These are phyloP conservation scores for Poeciliopsis turrubarensis DNA, from an alignment of 2,113 vertebrate species.

Conservation along the genomic window DNA sequence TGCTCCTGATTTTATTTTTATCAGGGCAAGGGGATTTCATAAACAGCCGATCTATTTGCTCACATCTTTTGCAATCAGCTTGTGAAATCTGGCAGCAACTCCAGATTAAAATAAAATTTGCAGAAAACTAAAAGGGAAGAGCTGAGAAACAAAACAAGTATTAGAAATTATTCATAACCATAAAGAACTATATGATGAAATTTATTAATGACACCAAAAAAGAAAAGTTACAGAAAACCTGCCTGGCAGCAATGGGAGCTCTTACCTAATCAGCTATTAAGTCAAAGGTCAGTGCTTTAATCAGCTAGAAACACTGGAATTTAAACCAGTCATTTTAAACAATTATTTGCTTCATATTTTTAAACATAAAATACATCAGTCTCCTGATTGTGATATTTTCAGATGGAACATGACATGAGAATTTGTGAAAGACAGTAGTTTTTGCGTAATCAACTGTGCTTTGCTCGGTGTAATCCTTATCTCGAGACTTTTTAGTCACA, in stretches of 20 bases:
- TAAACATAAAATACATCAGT: background rate
- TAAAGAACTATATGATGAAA: background rate
- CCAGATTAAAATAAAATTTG: background rate
- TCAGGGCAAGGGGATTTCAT: background rate
- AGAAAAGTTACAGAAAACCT: slow-evolving; percentile 11
- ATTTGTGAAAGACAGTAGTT: background rate
- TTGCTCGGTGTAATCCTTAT: slow-evolving; percentile 24
- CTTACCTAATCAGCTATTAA: slow-evolving; percentile 28
- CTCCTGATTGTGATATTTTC: background rate
- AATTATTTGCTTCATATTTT: background rate
- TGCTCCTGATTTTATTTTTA: background rate
- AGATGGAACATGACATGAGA: background rate
- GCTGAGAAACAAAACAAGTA: background rate
- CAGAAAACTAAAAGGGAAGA: background rate
- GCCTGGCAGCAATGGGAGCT: slow-evolving; percentile 6
- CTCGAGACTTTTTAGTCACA: slow-evolving; percentile 16
- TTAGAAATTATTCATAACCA: background rate
- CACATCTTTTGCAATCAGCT: background rate
- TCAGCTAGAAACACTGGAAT: slow-evolving; percentile 8
- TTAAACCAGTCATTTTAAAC: background rate
- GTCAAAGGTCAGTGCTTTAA: slow-evolving; percentile 38
- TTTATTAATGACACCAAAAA: slow-evolving; percentile 9
- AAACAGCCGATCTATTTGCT: slow-evolving; percentile 1
- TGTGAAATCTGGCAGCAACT: background rate
- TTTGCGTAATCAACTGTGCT: slow-evolving; percentile 3